Percentiles rank a stretch among this genome's conserved stretches.
phyloP scores from a whole-genome alignment of 2,113 vertebrate genomes.

The Mobula hypostoma region DNA sequence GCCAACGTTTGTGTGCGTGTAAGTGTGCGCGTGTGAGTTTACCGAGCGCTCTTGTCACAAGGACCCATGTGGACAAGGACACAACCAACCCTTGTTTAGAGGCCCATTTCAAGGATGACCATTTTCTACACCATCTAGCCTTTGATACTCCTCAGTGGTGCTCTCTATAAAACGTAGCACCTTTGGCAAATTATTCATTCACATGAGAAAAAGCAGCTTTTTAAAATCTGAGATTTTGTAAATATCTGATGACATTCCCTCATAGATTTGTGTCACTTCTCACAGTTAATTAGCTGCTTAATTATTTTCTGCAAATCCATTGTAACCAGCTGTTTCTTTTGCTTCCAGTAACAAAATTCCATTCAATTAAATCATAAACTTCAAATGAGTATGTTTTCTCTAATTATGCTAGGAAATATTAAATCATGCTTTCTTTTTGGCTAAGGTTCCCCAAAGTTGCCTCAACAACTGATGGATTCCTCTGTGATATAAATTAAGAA shows the following conservation, averaged over 20 bases:
- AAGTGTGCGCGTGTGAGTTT: too few species aligned
- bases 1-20: too few species aligned
- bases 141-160: not conserved
- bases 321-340: not conserved
- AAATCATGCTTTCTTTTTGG: not conserved
- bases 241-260: not conserved
- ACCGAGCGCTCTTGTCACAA: not conserved
- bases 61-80: not conserved
- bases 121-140: not conserved
- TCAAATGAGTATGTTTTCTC: not conserved
- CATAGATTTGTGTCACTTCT: not conserved
- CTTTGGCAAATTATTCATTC: not conserved
- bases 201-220: not conserved
- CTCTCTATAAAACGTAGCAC: too few species aligned
- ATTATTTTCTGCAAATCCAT: not conserved
- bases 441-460: not conserved
- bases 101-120: not conserved
- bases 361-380: not conserved
- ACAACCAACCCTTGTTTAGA: not conserved
- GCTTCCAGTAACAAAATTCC: not conserved
- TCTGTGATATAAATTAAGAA: not conserved
- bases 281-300: not conserved
- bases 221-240: not conserved
- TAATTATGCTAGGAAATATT: not conserved
- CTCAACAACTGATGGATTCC: not conserved